Conservation (phyloP, 2,113 vertebrate species). For the Panthera tigris region DNA sequence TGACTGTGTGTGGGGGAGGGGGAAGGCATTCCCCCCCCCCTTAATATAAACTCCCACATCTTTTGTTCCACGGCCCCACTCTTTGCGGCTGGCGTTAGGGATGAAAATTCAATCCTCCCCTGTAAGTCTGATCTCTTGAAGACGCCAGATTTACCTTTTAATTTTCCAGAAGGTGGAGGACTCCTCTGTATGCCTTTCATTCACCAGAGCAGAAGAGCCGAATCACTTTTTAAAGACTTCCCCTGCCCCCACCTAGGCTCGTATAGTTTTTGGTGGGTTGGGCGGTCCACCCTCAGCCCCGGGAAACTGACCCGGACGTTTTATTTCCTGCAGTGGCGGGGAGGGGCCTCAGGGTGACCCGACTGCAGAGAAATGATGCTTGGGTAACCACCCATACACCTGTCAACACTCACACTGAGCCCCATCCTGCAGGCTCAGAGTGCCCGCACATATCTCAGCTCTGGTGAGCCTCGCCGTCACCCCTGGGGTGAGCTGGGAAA, state of each 20-base stretch:
- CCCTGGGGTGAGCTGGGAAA: neutral
- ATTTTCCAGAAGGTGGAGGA: neutral
- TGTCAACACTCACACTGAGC: too few relatives aligned
- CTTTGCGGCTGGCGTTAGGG: neutral
- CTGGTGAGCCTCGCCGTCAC: neutral
- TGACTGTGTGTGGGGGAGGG: neutral
- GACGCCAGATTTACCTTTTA: neutral
- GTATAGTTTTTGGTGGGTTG: neutral
- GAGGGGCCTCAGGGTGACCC: rapidly evolving
- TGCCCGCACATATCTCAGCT: rapidly evolving
- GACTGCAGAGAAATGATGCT: neutral
- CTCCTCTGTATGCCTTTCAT: neutral
- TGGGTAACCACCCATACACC: neutral
- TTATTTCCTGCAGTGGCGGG: neutral
- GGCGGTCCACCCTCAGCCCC: neutral
- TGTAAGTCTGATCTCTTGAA: neutral
- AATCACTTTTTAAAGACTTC: neutral
- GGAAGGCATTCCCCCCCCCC: too few relatives aligned
- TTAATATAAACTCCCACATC: neutral
- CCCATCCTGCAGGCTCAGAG: neutral
- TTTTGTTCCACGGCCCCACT: neutral
- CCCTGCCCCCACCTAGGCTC: neutral
- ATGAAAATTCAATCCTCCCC: neutral
- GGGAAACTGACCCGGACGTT: too few relatives aligned
- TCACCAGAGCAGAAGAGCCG: neutral